Evolutionary conservation across 2,888 invertebrate genomes (phyloP).

Genomic region (Elegia similella): DNA sequence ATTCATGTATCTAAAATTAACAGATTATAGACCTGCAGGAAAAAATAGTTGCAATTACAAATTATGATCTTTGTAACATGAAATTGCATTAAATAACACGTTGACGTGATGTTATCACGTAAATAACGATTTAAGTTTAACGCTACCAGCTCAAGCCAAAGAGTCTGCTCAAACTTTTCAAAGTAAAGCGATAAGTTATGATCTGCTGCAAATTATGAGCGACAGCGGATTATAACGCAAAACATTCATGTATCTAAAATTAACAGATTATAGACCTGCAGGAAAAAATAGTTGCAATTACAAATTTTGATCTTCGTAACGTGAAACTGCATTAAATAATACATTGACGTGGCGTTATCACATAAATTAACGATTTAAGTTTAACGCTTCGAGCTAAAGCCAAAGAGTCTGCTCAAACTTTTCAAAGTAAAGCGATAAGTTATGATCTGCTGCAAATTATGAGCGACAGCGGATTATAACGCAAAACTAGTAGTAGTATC

Average conservation of each 20-base stretch:
- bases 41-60: too few relatives aligned
- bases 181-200: constrained; percentile 60
- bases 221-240: background rate
- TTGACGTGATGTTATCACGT: constrained; percentile 10
- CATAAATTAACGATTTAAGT: constrained; percentile 34
- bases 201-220: constrained; percentile 31
- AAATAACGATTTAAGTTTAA: constrained; percentile 39
- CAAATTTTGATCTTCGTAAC: too few relatives aligned
- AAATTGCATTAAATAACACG: too few relatives aligned
- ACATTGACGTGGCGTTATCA: constrained; percentile 3
- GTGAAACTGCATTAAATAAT: too few relatives aligned
- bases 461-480: constrained; percentile 9
- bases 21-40: too few relatives aligned
- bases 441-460: constrained; percentile 35
- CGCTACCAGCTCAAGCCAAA: constrained; percentile 47
- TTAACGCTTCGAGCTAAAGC: constrained; percentile 46
- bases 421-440: constrained; percentile 60
- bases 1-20: too few relatives aligned
- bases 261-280: too few relatives aligned
- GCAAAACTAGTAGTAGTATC: background rate
- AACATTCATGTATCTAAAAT: background rate
- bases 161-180: constrained; percentile 54
- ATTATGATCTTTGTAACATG: too few relatives aligned
- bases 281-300: background rate
- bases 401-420: constrained; percentile 57